Evolutionary conservation across 2,113 vertebrate species (phyloP).

Genomic region (Tichodroma muraria): DNA sequence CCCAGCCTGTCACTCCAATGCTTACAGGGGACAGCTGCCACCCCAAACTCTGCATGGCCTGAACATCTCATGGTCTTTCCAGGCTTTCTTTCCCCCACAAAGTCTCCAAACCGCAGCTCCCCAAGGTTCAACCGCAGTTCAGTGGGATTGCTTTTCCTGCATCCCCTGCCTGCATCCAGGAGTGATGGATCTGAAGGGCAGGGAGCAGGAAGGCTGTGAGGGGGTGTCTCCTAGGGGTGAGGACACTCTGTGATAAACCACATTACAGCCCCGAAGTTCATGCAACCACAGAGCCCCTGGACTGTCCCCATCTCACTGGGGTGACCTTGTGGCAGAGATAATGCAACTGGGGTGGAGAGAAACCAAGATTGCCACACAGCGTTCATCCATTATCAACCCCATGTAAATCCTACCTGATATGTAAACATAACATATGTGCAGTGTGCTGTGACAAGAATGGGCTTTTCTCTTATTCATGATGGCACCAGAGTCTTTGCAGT

Average conservation of each 20-base stretch:
- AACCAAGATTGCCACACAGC: neutral
- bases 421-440: no score
- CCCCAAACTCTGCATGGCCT: neutral
- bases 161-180: neutral
- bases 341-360: neutral
- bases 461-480: neutral
- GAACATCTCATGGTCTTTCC: neutral
- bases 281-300: neutral
- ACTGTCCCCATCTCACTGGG: neutral
- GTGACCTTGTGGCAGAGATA: neutral
- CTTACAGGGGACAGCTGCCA: neutral
- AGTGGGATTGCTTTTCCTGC: neutral
- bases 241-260: neutral
- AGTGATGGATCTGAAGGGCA: neutral
- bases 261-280: neutral
- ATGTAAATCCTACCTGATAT: neutral
- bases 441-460: neutral
- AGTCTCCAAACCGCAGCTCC: neutral
- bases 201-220: neutral
- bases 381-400: neutral
- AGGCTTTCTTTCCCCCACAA: neutral
- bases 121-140: neutral
- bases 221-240: neutral
- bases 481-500: neutral
- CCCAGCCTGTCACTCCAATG: neutral